Evolutionary conservation across 1,140 invertebrate species (phyloP).

Genomic region (Oncopodura yosiiana): DNA sequence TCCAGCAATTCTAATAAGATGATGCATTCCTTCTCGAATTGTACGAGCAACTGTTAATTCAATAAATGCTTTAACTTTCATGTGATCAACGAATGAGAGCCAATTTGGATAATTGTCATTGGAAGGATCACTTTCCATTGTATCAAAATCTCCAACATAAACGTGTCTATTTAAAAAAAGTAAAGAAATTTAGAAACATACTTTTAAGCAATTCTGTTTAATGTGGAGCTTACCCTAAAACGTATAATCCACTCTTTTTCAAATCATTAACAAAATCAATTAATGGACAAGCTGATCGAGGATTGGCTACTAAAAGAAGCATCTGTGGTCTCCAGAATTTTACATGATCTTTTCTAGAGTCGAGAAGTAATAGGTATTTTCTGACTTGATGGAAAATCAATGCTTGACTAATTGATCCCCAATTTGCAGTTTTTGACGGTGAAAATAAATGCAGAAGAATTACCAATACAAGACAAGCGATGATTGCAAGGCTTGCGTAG

Average conservation of each 20-base stretch:
- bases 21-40: conserved; percentile 80
- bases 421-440: conserved; percentile 64
- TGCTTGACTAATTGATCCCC: conserved; percentile 97
- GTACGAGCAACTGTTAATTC: conserved; percentile 80
- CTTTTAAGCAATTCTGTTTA: not conserved
- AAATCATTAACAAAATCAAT: conserved; percentile 97
- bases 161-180: not conserved
- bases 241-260: conserved; percentile 94
- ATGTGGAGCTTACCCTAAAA: conserved; percentile 74
- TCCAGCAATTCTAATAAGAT: conserved; percentile 82
- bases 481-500: conserved; percentile 77
- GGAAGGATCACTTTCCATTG: conserved; percentile 55
- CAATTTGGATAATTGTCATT: conserved; percentile 70
- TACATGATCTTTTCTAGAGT: conserved; percentile 92
- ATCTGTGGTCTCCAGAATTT: conserved; percentile 99
- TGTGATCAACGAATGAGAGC: conserved; percentile 57
- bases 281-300: conserved; percentile 75
- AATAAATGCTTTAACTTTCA: conserved; percentile 93
- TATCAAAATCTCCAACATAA: conserved; percentile 43
- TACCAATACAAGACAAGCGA: conserved; percentile 73
- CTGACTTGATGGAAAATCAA: conserved; percentile 97
- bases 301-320: conserved; percentile 80
- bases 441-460: conserved; percentile 86
- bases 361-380: conserved; percentile 91
- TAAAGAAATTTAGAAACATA: too few species aligned